Percentiles rank a stretch among this genome's conserved stretches.
phyloP scores from a whole-genome alignment of 2,888 invertebrate genomes.

The Phengaris arion region DNA sequence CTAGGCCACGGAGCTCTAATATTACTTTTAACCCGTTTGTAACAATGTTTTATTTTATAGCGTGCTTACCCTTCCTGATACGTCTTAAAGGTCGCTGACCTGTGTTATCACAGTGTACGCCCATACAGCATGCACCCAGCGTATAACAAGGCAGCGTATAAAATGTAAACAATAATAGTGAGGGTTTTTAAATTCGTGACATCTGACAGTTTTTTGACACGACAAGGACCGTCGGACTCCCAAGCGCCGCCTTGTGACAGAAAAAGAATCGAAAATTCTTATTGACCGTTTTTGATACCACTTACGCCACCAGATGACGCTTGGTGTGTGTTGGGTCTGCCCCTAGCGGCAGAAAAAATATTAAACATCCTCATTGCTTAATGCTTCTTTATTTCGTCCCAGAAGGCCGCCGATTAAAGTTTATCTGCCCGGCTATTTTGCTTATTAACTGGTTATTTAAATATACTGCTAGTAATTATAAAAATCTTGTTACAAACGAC shows the following conservation, averaged over 20 bases:
- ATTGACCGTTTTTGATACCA: too few species aligned
- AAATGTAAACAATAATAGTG: background rate
- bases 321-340: too few species aligned
- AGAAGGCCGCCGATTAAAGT: background rate
- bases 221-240: too few species aligned
- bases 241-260: too few species aligned
- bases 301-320: too few species aligned
- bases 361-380: too few species aligned
- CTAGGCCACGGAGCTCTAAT: background rate
- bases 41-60: background rate
- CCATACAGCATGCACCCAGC: background rate
- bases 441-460: too few species aligned
- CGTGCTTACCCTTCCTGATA: conserved; percentile 7
- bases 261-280: too few species aligned
- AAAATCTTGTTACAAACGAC: too few species aligned
- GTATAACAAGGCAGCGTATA: background rate
- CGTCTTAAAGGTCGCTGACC: background rate
- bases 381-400: background rate
- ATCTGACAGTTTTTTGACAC: too few species aligned
- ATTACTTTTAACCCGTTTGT: background rate
- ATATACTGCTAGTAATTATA: too few species aligned
- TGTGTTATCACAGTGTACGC: background rate
- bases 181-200: background rate
- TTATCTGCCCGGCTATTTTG: background rate
- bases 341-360: too few species aligned